A percentile compares a stretch with the other conserved stretches of the same genome.
phyloP scores from a whole-genome alignment of 35 echinoderm and acorn worm species.

The Lytechinus pictus region DNA sequence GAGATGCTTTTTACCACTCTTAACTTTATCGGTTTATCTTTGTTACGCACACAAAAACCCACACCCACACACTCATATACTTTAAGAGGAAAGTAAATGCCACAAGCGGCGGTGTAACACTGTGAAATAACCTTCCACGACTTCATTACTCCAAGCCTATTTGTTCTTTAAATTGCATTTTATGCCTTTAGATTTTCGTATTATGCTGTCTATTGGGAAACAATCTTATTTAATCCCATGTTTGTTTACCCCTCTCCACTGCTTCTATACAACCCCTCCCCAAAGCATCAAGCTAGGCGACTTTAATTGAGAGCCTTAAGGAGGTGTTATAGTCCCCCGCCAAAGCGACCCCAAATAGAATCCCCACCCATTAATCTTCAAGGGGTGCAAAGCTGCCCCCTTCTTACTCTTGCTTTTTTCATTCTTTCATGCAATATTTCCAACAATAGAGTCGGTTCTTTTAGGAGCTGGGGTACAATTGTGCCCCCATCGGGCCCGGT shows the following conservation, averaged over 20 bases:
- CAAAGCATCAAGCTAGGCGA: neutral
- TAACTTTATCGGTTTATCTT: too few relatives aligned
- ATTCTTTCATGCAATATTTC: neutral
- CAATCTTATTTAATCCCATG: neutral
- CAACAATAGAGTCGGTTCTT: neutral
- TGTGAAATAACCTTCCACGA: neutral
- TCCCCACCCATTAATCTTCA: neutral
- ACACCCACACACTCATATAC: neutral
- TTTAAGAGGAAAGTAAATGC: neutral
- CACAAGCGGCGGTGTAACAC: neutral
- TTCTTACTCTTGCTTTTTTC: neutral
- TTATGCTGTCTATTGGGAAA: neutral
- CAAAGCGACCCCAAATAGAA: neutral
- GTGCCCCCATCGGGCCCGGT: constrained; percentile 5
- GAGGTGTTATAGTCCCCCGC: neutral
- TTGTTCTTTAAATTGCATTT: constrained; percentile 2
- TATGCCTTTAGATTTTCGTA: neutral
- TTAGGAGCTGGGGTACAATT: neutral
- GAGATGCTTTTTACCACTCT: neutral
- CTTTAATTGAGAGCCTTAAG: neutral
- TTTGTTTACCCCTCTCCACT: neutral
- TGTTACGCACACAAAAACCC: too few relatives aligned
- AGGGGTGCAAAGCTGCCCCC: neutral
- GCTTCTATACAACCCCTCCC: neutral
- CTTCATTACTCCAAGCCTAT: neutral